These are phyloP conservation scores for Blera fallax DNA, from an alignment of 2,888 invertebrate species.

Conservation along the genomic window DNA sequence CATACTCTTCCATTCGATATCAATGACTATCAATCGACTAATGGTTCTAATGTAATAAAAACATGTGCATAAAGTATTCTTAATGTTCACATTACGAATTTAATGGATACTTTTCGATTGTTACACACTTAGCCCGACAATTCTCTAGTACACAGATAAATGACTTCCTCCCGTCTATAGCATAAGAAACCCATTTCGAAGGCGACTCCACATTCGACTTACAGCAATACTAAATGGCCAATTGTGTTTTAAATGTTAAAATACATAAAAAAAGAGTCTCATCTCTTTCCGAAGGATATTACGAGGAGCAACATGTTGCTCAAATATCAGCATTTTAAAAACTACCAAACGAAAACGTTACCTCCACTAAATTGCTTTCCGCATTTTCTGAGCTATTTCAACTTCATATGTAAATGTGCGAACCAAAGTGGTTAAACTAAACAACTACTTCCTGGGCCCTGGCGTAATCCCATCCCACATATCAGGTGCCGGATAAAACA, in stretches of 20 bases:
- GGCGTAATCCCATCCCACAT: not conserved
- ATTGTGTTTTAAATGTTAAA: not conserved
- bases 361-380: constrained; percentile 25
- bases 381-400: constrained; percentile 23
- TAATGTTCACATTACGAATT: constrained; percentile 45
- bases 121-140: constrained; percentile 10
- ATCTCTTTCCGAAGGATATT: not conserved
- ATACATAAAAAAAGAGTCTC: not conserved
- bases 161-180: not conserved
- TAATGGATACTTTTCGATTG: constrained; percentile 49
- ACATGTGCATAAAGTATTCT: constrained; percentile 7
- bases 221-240: not conserved
- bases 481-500: constrained; percentile 26
- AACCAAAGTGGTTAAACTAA: constrained; percentile 20
- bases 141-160: not conserved
- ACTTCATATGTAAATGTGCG: constrained; percentile 37
- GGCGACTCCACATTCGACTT: constrained; percentile 1
- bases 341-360: constrained; percentile 6
- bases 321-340: constrained; percentile 16
- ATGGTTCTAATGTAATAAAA: constrained; percentile 42
- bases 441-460: constrained; percentile 28
- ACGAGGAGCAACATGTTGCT: not conserved
- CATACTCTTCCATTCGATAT: constrained; percentile 3
- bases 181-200: not conserved
- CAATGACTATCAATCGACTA: constrained; percentile 53